phyloP scores from a whole-genome alignment of 2,113 vertebrate genomes.

The Hyaena hyaena region DNA sequence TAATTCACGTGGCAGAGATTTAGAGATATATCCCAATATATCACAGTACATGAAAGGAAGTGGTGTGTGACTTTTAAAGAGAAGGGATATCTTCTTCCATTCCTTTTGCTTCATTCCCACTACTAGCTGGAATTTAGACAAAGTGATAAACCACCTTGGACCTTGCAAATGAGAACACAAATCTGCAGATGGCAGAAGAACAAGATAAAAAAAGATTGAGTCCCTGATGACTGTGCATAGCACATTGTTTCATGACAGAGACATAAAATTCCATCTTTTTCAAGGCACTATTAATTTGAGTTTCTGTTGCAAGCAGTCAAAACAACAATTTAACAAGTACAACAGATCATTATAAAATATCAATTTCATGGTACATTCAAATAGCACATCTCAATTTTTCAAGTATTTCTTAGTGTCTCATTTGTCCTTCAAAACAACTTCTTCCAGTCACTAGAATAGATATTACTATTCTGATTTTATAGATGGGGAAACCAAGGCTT shows the following conservation, averaged over 20 bases:
- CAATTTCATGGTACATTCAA: not conserved
- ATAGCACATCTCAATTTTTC: not conserved
- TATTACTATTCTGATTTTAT: not conserved
- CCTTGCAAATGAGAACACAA: not conserved
- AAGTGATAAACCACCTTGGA: not conserved
- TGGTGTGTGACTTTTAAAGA: not conserved
- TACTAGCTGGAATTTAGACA: not conserved
- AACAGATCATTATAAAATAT: not conserved
- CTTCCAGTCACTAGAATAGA: not conserved
- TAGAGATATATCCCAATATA: not conserved
- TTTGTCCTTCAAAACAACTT: not conserved
- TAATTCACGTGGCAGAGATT: not conserved
- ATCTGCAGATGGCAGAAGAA: not conserved
- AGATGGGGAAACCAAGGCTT: not conserved
- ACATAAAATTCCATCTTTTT: not conserved
- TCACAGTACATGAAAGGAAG: not conserved
- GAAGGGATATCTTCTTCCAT: not conserved
- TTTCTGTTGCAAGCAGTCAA: not conserved
- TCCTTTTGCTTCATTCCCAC: not conserved
- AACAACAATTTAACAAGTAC: not conserved
- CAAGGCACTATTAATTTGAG: not conserved
- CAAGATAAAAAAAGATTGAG: not conserved
- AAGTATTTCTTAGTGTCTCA: not conserved
- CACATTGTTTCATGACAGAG: not conserved
- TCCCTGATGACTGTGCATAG: not conserved